Conservation (phyloP, 2,888 invertebrate genomes). For the Caenorhabditis sp. region DNA sequence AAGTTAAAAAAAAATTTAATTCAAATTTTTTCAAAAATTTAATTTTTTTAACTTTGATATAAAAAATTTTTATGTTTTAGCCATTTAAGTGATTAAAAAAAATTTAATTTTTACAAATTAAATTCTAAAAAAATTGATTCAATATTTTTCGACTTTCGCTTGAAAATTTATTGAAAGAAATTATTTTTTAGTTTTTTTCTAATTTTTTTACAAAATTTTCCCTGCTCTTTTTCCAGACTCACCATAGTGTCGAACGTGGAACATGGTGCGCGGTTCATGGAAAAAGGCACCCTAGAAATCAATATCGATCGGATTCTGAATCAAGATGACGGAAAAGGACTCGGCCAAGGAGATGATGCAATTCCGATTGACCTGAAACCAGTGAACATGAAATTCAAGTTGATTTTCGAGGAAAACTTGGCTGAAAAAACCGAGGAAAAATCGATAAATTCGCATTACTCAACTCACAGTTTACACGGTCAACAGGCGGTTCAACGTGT, state of each 20-base stretch:
- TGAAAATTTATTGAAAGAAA: neutral
- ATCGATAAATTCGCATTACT: conserved; percentile 18
- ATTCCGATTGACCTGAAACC: conserved; percentile 71
- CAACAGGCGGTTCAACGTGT: conserved; percentile 46
- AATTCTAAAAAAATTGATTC: neutral
- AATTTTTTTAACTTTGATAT: too few species aligned
- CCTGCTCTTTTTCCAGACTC: conserved; percentile 31
- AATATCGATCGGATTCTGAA: conserved; percentile 71
- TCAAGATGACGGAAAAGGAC: conserved; percentile 76
- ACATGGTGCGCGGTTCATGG: conserved; percentile 57
- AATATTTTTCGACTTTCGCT: neutral
- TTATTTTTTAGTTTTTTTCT: neutral
- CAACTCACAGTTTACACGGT: conserved; percentile 37
- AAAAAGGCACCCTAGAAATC: conserved; percentile 47
- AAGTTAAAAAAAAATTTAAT: too few species aligned
- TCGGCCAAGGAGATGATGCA: conserved; percentile 65
- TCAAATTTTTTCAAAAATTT: too few species aligned
- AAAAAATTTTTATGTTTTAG: conserved; percentile 1
- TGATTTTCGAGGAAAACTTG: conserved; percentile 66
- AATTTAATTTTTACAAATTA: neutral
- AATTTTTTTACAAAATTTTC: conserved; percentile 1
- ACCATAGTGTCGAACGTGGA: conserved; percentile 56
- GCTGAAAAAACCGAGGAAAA: too few species aligned
- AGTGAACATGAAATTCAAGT: conserved; percentile 68
- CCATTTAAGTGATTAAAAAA: too few species aligned